Percentiles rank a stretch among this genome's conserved stretches.
These are phyloP conservation scores for Micoletzkya japonica DNA, from an alignment of 2,888 invertebrate genomes.

Conservation along the genomic window DNA sequence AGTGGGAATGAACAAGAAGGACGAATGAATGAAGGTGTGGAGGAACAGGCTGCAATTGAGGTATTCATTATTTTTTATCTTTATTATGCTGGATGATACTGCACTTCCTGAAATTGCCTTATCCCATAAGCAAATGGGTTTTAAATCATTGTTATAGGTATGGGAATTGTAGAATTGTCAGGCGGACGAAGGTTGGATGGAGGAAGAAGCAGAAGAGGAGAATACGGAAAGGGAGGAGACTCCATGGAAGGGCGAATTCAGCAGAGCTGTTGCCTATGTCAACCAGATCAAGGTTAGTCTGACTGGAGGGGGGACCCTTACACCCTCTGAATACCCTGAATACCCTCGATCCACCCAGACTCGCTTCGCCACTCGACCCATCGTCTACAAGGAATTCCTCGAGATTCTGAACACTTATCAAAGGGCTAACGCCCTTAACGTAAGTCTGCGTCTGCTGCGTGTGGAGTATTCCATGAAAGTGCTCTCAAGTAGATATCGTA, in stretches of 20 bases:
- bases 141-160: no score
- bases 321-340: no score
- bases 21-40: neutral
- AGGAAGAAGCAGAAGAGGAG: neutral
- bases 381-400: slow-evolving; percentile 20
- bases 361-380: slow-evolving; percentile 8
- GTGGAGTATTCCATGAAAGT: no score
- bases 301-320: no score
- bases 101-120: no score
- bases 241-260: neutral
- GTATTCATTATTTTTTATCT: no score
- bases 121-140: no score
- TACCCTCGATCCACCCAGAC: slow-evolving; percentile 5
- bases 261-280: slow-evolving; percentile 14
- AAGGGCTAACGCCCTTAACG: neutral
- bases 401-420: slow-evolving; percentile 9
- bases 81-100: no score
- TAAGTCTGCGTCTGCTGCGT: no score
- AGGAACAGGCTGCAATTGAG: slow-evolving; percentile 2
- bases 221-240: neutral
- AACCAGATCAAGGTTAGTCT: slow-evolving; percentile 21
- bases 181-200: slow-evolving; percentile 5
- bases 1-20: neutral
- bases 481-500: no score
- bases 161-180: no score